Base-by-base conservation (phyloP, 2,888 invertebrate genomes). In the Fragum sueziense region DNA sequence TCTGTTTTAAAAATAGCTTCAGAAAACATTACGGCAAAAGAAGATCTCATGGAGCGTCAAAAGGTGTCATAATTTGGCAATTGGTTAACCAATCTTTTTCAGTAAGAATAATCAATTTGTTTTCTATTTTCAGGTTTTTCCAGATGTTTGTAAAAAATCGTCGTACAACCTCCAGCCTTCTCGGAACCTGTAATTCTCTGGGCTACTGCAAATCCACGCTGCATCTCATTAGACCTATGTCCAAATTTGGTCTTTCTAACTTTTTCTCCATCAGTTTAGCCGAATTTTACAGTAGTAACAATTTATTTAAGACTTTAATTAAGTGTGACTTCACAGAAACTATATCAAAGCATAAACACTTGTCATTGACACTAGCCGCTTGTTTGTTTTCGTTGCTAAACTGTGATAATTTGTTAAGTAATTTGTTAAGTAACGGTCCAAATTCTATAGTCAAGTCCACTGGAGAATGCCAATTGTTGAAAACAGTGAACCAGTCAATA, bases 251-350 rank as follows among this genome's bases (percentile, higher is more conserved):
- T 76, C 83, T 89, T 41, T 90, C 88, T 34, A 85, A 86, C 69
- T 84, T 90, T 70, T 91, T 90, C 76, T 88, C 88, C 22, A 89
- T 89, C 59, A 88, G 87, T 70, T 73, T 88, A 65, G 89, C 90
- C 9, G 90, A 90, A 79, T 90, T 91, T 65, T 90, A 85, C 72
- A 90, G 88, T 70, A 88, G 88, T 65, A 88, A 90, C 84, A 89
- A 88, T 68, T 87, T 90, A 85, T 73, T 47, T 67, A 57, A 65
- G 25, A 65, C 65, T 41, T n/a, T 25, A n/a, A 3, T 25, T 25
- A 41, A 41, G 9, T 9, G 7, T 41, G 20, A 41, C 22, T 14
- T 37, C 41, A 65, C n/a, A 65, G 65, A 61, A 59, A 69, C 31
- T 69, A 27, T 34, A 52, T 41, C 20, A 47, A 61, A 14, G 25